Conservation (phyloP, 2,888 invertebrate species). For the Escarpia spicata region DNA sequence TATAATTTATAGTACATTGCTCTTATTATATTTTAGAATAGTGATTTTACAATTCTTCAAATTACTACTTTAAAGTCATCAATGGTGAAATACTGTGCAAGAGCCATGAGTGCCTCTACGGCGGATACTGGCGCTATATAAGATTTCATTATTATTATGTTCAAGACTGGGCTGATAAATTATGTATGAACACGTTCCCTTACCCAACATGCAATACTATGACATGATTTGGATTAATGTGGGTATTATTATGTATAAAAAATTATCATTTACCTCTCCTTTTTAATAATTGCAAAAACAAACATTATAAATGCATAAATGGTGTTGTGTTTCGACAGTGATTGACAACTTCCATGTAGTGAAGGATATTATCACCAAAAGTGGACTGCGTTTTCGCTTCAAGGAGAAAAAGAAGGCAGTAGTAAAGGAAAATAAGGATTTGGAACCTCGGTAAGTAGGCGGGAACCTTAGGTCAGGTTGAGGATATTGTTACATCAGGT, state of each 20-base stretch:
- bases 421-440: conserved; percentile 64
- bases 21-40: too few species aligned
- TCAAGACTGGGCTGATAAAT: too few species aligned
- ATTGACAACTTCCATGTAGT: conserved; percentile 76
- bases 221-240: not conserved
- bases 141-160: too few species aligned
- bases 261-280: not conserved
- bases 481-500: too few species aligned
- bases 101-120: too few species aligned
- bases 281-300: not conserved
- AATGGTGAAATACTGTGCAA: too few species aligned
- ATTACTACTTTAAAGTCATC: too few species aligned
- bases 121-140: too few species aligned
- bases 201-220: not conserved
- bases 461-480: too few species aligned
- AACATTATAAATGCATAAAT: not conserved
- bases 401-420: conserved; percentile 62
- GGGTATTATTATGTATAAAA: not conserved
- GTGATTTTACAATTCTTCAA: too few species aligned
- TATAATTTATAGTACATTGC: too few species aligned
- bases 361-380: conserved; percentile 75
- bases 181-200: too few species aligned
- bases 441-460: not conserved
- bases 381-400: conserved; percentile 74
- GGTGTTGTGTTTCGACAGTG: conserved; percentile 55